A percentile compares a stretch with the other conserved stretches of the same genome.
phyloP scores from a whole-genome alignment of 1,140 invertebrate species.

The Pachypeltis micranthus region DNA sequence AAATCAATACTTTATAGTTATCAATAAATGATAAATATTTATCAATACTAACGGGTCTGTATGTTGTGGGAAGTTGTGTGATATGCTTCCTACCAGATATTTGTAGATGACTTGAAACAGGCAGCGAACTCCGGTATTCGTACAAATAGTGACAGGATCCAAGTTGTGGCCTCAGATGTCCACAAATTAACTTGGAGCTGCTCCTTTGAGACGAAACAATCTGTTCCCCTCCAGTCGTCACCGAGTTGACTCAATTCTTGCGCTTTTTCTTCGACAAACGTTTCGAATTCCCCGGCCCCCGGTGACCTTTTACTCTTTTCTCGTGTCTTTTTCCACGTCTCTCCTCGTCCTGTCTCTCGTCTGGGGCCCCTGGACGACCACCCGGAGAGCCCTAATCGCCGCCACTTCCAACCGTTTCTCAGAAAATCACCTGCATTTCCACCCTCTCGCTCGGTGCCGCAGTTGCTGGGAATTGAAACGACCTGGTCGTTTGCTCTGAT shows the following conservation, averaged over 20 bases:
- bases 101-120: no score
- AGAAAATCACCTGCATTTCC: background rate
- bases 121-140: no score
- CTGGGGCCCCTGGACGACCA: no score
- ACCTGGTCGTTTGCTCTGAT: background rate
- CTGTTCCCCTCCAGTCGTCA: no score
- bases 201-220: background rate
- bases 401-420: background rate
- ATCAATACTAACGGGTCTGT: no score
- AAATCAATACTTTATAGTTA: no score
- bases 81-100: no score
- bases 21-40: no score
- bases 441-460: background rate
- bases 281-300: background rate
- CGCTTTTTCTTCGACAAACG: background rate
- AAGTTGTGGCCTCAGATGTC: background rate
- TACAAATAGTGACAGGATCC: no score
- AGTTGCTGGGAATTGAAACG: background rate
- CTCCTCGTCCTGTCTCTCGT: no score
- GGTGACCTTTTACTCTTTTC: background rate
- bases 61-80: no score
- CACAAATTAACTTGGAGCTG: background rate
- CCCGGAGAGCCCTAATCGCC: background rate
- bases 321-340: background rate
- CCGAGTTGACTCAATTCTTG: no score